These are phyloP conservation scores for Pantherophis alleghaniensis DNA, from an alignment of 2,797 vertebrate species.

Conservation along the genomic window DNA sequence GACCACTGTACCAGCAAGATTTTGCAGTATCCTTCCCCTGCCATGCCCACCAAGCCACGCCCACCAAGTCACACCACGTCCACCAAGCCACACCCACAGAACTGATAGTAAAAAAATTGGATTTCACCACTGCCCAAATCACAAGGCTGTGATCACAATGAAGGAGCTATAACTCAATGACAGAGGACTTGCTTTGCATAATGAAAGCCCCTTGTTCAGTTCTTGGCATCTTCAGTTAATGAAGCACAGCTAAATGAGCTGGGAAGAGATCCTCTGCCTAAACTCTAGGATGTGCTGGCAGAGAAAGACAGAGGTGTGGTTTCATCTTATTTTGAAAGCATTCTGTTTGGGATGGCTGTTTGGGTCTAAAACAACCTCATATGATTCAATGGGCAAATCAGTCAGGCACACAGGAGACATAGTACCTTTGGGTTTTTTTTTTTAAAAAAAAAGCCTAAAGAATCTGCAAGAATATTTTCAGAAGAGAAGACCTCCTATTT, in stretches of 20 bases:
- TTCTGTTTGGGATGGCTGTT: background rate
- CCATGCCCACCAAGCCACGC: too few species aligned
- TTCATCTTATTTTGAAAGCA: background rate
- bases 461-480: background rate
- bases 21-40: too few species aligned
- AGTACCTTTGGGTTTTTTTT: background rate
- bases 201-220: background rate
- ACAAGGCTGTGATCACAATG: background rate
- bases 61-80: too few species aligned
- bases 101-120: too few species aligned
- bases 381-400: background rate
- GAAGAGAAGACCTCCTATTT: background rate
- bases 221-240: background rate
- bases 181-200: background rate
- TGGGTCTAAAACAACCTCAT: background rate
- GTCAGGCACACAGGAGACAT: background rate
- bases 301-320: background rate
- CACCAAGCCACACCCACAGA: too few species aligned
- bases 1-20: too few species aligned
- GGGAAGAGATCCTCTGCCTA: background rate
- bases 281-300: background rate
- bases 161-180: background rate
- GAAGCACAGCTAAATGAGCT: background rate
- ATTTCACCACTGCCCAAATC: background rate
- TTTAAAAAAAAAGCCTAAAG: background rate